Evolutionary conservation across 2,888 invertebrate species (phyloP).

Genomic region (Morpho helenor): DNA sequence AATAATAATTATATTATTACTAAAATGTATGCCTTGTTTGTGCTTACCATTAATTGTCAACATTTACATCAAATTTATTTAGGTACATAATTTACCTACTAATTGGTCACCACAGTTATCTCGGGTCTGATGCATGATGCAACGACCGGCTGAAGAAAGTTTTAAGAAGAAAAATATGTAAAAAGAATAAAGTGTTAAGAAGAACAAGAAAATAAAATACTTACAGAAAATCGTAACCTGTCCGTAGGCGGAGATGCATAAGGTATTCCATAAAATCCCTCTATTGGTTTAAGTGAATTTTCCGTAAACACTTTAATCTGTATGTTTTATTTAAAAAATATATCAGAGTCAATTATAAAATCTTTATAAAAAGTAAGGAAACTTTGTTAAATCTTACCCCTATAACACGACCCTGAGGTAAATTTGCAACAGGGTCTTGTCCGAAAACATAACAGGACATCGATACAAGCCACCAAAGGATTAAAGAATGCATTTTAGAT

Average conservation of each 20-base stretch:
- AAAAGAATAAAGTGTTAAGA: too few species aligned
- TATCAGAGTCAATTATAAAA: background rate
- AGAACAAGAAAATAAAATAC: slow-evolving; percentile 22
- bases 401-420: slow-evolving; percentile 78
- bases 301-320: slow-evolving; percentile 85
- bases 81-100: too few species aligned
- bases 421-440: slow-evolving; percentile 74
- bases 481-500: slow-evolving; percentile 2
- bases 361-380: background rate
- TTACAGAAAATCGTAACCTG: slow-evolving; percentile 85
- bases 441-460: slow-evolving; percentile 31
- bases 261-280: slow-evolving; percentile 88
- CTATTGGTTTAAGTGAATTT: slow-evolving; percentile 79
- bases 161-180: too few species aligned
- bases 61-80: too few species aligned
- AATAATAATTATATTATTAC: too few species aligned
- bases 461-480: slow-evolving; percentile 23
- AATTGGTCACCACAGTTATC: too few species aligned
- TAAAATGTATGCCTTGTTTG: too few species aligned
- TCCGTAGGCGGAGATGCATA: slow-evolving; percentile 89
- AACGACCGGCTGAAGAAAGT: too few species aligned
- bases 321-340: slow-evolving; percentile 27
- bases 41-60: too few species aligned
- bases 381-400: slow-evolving; percentile 70
- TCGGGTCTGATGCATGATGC: too few species aligned